Percentiles rank a stretch among this genome's conserved stretches.
Conservation (phyloP, 2,888 invertebrate species). For the Platycheirus rosarum region DNA sequence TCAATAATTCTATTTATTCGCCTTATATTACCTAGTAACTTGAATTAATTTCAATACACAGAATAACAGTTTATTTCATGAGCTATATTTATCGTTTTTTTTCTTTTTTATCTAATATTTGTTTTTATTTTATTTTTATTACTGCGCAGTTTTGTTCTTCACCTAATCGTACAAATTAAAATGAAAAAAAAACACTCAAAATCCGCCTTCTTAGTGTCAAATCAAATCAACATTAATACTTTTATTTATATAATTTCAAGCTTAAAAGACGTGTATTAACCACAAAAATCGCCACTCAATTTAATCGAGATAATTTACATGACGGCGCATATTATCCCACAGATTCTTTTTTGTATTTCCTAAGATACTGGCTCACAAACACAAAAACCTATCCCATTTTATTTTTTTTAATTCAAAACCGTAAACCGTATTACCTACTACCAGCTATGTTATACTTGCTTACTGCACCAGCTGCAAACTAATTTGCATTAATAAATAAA, state of each 20-base stretch:
- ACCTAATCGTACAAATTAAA: constrained; percentile 23
- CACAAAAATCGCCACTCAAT: constrained; percentile 64
- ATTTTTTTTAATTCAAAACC: no score
- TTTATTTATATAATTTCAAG: constrained; percentile 58
- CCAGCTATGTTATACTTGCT: background rate
- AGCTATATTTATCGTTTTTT: no score
- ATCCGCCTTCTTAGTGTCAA: constrained; percentile 19
- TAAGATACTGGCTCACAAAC: constrained; percentile 21
- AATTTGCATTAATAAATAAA: constrained; percentile 57
- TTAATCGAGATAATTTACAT: constrained; percentile 61
- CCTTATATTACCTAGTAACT: no score
- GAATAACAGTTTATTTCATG: no score
- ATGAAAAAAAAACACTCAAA: constrained; percentile 1
- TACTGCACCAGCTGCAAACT: constrained; percentile 9
- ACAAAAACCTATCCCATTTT: constrained; percentile 10
- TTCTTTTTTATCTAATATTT: no score
- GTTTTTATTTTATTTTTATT: background rate
- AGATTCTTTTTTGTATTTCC: background rate
- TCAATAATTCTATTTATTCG: no score
- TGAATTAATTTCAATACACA: no score
- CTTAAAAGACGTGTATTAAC: constrained; percentile 52
- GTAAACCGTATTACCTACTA: constrained; percentile 3
- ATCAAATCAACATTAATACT: constrained; percentile 46
- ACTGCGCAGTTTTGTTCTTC: constrained; percentile 4
- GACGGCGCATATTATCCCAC: constrained; percentile 67